These are phyloP conservation scores for Thrips palmi DNA, from an alignment of 1,140 invertebrate species.

Conservation along the genomic window DNA sequence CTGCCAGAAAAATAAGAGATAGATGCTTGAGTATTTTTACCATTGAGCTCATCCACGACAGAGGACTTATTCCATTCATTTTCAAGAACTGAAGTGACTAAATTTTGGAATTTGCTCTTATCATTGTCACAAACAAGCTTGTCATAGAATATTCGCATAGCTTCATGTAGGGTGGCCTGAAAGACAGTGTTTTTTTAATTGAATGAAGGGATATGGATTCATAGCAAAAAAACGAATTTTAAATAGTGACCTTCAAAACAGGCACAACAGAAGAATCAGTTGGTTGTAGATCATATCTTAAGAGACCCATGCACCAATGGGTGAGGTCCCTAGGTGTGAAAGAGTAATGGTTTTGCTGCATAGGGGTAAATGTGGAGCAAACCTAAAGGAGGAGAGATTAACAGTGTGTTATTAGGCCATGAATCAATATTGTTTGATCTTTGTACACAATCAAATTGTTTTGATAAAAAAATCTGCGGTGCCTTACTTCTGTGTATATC, in stretches of 20 bases:
- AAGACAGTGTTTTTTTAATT: no score
- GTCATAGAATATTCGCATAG: constrained; percentile 56
- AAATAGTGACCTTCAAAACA: constrained; percentile 1
- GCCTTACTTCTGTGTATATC: no score
- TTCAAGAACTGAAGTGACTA: constrained; percentile 32
- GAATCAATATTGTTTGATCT: no score
- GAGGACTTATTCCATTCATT: constrained; percentile 25
- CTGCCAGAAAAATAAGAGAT: no score
- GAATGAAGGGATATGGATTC: neutral
- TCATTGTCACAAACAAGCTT: constrained; percentile 49
- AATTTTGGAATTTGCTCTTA: constrained; percentile 40
- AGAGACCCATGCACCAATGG: constrained; percentile 45
- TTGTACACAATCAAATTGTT: no score
- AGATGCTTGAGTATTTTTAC: no score
- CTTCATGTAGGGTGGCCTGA: constrained; percentile 55
- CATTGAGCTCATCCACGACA: neutral
- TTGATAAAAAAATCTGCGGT: no score
- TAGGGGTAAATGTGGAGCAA: constrained; percentile 35
- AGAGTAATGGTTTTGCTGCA: constrained; percentile 40
- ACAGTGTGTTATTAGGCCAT: no score
- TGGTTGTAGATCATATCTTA: constrained; percentile 30
- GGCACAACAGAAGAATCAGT: constrained; percentile 9
- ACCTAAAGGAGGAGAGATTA: no score
- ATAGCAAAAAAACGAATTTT: neutral
- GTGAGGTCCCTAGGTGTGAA: constrained; percentile 48